Percentiles rank a stretch among this genome's conserved stretches.
Evolutionary conservation across 2,113 vertebrate genomes (phyloP).

Genomic region (Amia ocellicauda): DNA sequence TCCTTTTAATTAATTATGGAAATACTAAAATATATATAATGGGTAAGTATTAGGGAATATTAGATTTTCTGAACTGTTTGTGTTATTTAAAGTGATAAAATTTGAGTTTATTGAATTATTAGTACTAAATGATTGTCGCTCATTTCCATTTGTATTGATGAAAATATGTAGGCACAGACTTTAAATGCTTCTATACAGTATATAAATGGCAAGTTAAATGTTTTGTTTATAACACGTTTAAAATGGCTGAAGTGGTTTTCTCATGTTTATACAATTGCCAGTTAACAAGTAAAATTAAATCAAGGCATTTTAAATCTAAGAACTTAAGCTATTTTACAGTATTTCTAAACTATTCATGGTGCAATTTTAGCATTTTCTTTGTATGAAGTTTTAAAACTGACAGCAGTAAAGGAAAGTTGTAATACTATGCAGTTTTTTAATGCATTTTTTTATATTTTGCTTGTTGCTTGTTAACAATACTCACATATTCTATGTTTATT

Average conservation of each 20-base stretch:
- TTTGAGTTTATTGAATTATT: background rate
- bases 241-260: slow-evolving; percentile 17
- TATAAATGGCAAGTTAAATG: no score
- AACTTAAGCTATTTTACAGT: slow-evolving; percentile 7
- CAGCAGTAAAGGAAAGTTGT: slow-evolving; percentile 77
- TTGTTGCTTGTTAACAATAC: slow-evolving; percentile 99
- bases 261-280: slow-evolving; percentile 1
- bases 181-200: no score
- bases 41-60: slow-evolving; percentile 14
- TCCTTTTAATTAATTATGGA: no score
- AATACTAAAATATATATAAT: no score
- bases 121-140: background rate
- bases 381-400: slow-evolving; percentile 64
- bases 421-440: slow-evolving; percentile 80
- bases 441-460: slow-evolving; percentile 97
- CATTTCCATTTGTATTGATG: slow-evolving; percentile 13
- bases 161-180: background rate
- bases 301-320: background rate
- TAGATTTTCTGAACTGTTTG: background rate
- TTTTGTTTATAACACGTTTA: slow-evolving; percentile 1
- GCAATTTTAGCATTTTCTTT: slow-evolving; percentile 13
- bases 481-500: slow-evolving; percentile 99
- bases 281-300: slow-evolving; percentile 7
- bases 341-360: slow-evolving; percentile 5
- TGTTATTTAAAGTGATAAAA: background rate